Evolutionary conservation across 2,888 invertebrate genomes (phyloP).

Genomic region (Laspeyria flexula): DNA sequence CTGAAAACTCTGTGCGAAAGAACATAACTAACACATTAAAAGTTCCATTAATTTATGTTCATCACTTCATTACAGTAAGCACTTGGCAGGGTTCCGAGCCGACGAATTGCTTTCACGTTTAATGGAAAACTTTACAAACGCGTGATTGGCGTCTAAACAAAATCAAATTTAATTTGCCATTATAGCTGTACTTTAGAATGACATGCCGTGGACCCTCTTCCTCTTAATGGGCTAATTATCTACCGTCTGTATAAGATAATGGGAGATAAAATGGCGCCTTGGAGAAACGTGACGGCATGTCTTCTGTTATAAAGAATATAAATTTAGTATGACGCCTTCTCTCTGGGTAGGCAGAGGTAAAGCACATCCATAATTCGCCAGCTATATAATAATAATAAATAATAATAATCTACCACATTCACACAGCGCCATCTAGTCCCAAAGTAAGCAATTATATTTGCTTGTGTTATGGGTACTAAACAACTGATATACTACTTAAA

Average conservation of each 20-base stretch:
- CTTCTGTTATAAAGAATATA: too few relatives aligned
- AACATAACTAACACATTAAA: slow-evolving; percentile 1
- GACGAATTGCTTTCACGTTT: slow-evolving; percentile 44
- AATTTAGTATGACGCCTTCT: too few relatives aligned
- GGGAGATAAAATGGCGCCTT: background rate
- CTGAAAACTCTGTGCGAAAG: too few relatives aligned
- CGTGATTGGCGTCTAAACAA: slow-evolving; percentile 37
- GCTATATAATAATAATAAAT: too few relatives aligned
- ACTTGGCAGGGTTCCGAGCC: slow-evolving; percentile 17
- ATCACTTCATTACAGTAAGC: slow-evolving; percentile 13
- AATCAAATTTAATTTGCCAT: slow-evolving; percentile 36
- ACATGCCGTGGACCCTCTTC: slow-evolving; percentile 11
- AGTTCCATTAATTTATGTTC: slow-evolving; percentile 16
- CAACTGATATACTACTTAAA: too few relatives aligned
- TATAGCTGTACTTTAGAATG: slow-evolving; percentile 15
- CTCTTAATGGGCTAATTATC: slow-evolving; percentile 17
- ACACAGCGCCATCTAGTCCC: too few relatives aligned
- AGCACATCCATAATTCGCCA: too few relatives aligned
- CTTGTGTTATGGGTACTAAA: too few relatives aligned
- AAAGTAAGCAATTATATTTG: too few relatives aligned
- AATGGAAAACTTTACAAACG: slow-evolving; percentile 52
- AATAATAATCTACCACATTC: too few relatives aligned
- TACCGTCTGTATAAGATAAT: background rate
- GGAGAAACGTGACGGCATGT: background rate
- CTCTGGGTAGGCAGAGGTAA: too few relatives aligned